Evolutionary conservation across 2,113 vertebrate genomes (phyloP), one percentile per base, ranked within the genome.

Genomic region (Prinia subflava): DNA sequence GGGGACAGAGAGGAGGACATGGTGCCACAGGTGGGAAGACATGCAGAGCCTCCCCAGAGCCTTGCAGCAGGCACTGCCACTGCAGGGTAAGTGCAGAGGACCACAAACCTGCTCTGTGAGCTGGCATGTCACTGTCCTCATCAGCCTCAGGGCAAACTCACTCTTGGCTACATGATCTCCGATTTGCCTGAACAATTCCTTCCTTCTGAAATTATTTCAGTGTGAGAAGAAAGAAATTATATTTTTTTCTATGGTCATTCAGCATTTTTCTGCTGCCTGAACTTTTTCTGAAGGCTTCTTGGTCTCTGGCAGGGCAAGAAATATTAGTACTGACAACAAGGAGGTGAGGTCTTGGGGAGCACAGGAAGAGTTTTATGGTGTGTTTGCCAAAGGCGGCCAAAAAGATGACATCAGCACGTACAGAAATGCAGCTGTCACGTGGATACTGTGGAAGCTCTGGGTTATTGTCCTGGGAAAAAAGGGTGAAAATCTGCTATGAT

Each of bases 401-500:
- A 71, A 68, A 56, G 55, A 31, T 88, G 50, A 71, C 13, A 33
- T 60, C 63, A 74, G 25, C 49, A 35, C 9, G 41, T 49, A 56
- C 50, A 77, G 85, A 77, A 92, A 62, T 13, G 35, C 39, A 70
- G 68, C 60, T 7, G 15, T 52, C 5, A 4, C 4, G 0, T 30
- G 0, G 0, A 9, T 2, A 2, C 50, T 46, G 37, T 2, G 7
- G 0, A 18, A 49, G 16, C 78, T 57, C 37, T 21, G 56, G 19
- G 27, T 27, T 50, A 24, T 13, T 15, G 44, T 35, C 20, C 19
- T 74, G 57, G 56, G 18, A 18, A 11, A 35, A 57, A 39, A 30
- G 7, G 2, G 15, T 10, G 27, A 63, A 84, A 91, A 55, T 17
- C 20, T 75, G 41, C 39, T n/a, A 1, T 28, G 46, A 64, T 19